Percentiles rank a stretch among this genome's conserved stretches.
phyloP scores from a whole-genome alignment of 2,888 invertebrate genomes.

The Portevinia maculata region DNA sequence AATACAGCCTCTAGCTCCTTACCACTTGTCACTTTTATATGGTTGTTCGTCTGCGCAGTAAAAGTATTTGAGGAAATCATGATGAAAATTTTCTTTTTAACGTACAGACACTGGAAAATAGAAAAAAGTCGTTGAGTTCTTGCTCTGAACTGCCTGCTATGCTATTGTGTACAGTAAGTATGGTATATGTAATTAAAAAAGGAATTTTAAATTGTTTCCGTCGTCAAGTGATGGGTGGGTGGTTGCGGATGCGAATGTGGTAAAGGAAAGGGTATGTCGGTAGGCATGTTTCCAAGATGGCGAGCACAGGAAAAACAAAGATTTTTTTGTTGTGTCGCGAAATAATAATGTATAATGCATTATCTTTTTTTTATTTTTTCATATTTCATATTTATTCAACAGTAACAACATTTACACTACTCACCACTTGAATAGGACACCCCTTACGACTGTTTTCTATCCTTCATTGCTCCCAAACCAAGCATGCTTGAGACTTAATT shows the following conservation, averaged over 20 bases:
- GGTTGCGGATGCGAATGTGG: conserved; percentile 5
- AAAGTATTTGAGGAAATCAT: conserved; percentile 64
- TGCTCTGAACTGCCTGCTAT: not conserved
- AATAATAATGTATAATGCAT: conserved; percentile 67
- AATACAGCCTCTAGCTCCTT: conserved; percentile 33
- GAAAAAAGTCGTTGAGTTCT: conserved; percentile 8
- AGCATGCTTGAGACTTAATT: no score
- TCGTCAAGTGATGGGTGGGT: conserved; percentile 13
- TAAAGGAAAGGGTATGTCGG: conserved; percentile 2
- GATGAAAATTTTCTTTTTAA: conserved; percentile 67
- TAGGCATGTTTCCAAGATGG: conserved; percentile 5
- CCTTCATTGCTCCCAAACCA: no score
- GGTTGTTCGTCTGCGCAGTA: conserved; percentile 21
- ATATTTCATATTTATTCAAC: no score
- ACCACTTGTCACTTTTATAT: conserved; percentile 19
- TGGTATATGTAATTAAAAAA: conserved; percentile 71
- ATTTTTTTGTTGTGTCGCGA: conserved; percentile 47
- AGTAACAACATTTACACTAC: no score
- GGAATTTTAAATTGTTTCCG: conserved; percentile 69
- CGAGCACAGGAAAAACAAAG: not conserved
- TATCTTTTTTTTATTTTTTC: no score
- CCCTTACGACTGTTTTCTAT: no score
- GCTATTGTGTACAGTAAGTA: conserved; percentile 28
- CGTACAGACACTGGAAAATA: conserved; percentile 19
- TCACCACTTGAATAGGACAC: no score